Evolutionary conservation across 2,888 invertebrate genomes (phyloP).

Genomic region (Ormyrus thymus): DNA sequence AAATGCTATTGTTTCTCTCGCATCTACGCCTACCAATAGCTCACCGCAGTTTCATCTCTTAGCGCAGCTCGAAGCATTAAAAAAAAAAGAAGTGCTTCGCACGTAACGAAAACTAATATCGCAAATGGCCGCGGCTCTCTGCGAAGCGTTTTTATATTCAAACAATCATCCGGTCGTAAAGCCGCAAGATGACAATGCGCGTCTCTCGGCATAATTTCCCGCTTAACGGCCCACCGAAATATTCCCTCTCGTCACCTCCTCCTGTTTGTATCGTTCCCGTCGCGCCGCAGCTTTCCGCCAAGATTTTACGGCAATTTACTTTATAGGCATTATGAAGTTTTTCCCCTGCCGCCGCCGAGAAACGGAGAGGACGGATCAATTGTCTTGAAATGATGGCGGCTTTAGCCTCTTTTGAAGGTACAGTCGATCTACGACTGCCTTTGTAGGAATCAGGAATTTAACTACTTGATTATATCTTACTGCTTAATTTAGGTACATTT

Average conservation of each 20-base stretch:
- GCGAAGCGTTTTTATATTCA: slow-evolving; percentile 40
- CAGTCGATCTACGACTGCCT: no score
- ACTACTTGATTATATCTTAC: no score
- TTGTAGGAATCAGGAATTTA: no score
- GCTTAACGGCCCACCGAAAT: slow-evolving; percentile 47
- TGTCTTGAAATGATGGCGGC: no score
- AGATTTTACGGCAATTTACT: slow-evolving; percentile 71
- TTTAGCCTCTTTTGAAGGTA: no score
- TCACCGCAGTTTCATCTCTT: no score
- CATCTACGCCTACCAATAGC: no score
- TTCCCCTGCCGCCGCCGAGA: slow-evolving; percentile 50
- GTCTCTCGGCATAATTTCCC: slow-evolving; percentile 43
- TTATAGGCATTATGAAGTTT: slow-evolving; percentile 68
- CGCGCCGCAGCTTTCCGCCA: slow-evolving; percentile 56
- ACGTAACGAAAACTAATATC: slow-evolving; percentile 43
- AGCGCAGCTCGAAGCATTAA: no score
- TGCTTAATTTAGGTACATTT: no score
- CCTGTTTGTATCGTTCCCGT: slow-evolving; percentile 66
- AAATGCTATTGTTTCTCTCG: no score
- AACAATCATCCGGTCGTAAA: slow-evolving; percentile 55
- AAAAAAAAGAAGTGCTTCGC: no score
- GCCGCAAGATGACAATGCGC: slow-evolving; percentile 46
- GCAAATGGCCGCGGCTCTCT: slow-evolving; percentile 37
- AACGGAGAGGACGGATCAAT: not conserved
- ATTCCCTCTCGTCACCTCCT: slow-evolving; percentile 47